A percentile compares a stretch with the other conserved stretches of the same genome.
These are phyloP conservation scores for Trichonephila clavipes DNA, from an alignment of 1,140 invertebrate species.

Conservation along the genomic window DNA sequence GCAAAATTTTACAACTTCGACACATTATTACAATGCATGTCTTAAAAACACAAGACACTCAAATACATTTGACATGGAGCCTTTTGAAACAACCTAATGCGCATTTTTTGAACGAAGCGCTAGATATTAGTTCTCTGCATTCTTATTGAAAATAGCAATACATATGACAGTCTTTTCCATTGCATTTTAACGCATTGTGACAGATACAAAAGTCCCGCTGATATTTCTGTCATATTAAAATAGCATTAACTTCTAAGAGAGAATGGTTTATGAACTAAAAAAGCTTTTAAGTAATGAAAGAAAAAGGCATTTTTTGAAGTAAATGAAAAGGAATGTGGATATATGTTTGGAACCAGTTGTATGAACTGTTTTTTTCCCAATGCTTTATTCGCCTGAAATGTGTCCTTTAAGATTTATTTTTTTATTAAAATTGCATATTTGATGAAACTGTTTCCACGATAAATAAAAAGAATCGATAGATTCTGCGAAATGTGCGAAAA, in stretches of 20 bases:
- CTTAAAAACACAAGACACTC: not conserved
- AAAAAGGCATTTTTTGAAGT: not conserved
- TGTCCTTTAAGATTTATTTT: too few relatives aligned
- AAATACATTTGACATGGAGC: not conserved
- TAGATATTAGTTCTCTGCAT: not conserved
- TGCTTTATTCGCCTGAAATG: too few relatives aligned
- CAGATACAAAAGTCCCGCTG: not conserved
- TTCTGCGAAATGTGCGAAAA: too few relatives aligned
- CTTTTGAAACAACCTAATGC: not conserved
- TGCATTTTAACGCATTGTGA: slow-evolving; percentile 3
- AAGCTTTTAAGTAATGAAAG: not conserved
- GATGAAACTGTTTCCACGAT: too few relatives aligned
- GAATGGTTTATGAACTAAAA: not conserved
- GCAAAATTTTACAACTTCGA: not conserved
- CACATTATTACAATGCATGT: not conserved
- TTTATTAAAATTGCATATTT: too few relatives aligned
- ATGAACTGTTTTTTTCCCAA: not conserved
- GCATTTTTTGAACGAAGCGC: not conserved
- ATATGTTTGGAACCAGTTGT: not conserved
- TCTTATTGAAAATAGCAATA: not conserved
- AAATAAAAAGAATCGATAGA: too few relatives aligned
- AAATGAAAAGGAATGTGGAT: not conserved
- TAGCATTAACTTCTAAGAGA: not conserved
- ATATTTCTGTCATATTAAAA: not conserved
- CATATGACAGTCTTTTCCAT: not conserved